phyloP scores from a whole-genome alignment of 2,888 invertebrate species.

The Seira musarum region DNA sequence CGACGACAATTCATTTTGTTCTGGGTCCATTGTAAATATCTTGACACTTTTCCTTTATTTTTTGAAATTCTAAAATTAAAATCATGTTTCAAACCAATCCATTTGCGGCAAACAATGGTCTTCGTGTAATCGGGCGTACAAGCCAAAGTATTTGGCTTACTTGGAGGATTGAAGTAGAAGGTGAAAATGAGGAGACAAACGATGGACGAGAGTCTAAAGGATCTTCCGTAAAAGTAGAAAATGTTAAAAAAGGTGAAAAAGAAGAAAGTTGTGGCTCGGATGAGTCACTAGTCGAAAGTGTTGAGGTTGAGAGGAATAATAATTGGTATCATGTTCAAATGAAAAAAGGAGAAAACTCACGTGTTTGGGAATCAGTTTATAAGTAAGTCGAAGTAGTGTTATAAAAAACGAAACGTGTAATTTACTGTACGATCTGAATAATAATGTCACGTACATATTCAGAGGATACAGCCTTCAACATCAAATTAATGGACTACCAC shows the following conservation, averaged over 20 bases:
- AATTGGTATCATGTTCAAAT: slow-evolving; percentile 61
- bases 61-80: too few relatives aligned
- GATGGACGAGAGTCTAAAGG: background rate
- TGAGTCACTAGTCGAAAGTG: background rate
- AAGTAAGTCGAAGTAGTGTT: slow-evolving; percentile 38
- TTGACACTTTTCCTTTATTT: too few relatives aligned
- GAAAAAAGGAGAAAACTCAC: slow-evolving; percentile 38
- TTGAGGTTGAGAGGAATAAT: background rate
- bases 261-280: background rate
- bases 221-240: background rate
- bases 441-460: background rate
- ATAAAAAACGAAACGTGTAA: too few relatives aligned
- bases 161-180: slow-evolving; percentile 30
- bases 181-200: too few relatives aligned
- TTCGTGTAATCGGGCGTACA: slow-evolving; percentile 48
- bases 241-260: background rate
- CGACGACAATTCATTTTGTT: too few relatives aligned
- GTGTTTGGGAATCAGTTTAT: slow-evolving; percentile 52
- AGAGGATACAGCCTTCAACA: slow-evolving; percentile 57
- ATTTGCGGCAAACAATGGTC: slow-evolving; percentile 49
- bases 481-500: slow-evolving; percentile 51
- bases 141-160: slow-evolving; percentile 37
- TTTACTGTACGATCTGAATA: background rate
- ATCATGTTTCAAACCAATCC: too few relatives aligned
- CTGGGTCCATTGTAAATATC: too few relatives aligned